These are phyloP conservation scores for Pachypanchax playfairii DNA, from an alignment of 2,113 vertebrate species.

Conservation along the genomic window DNA sequence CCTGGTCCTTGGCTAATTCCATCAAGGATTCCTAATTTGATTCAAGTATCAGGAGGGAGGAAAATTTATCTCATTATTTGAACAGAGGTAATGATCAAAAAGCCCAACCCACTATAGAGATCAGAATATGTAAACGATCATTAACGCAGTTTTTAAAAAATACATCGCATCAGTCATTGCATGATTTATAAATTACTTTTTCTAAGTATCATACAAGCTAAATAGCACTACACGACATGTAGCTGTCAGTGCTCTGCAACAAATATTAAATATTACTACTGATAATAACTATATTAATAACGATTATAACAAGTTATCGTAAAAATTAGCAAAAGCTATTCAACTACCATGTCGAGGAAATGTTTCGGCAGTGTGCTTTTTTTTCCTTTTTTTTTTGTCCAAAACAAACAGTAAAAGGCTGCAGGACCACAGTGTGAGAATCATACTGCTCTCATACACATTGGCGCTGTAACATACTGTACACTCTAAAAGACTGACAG, in stretches of 20 bases:
- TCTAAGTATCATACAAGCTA: conserved; percentile 74
- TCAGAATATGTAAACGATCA: conserved; percentile 68
- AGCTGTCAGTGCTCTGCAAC: conserved; percentile 75
- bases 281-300: conserved; percentile 76
- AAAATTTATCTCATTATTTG: conserved; percentile 32
- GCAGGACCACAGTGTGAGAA: conserved; percentile 53
- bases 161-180: conserved; percentile 70
- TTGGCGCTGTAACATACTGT: conserved; percentile 79
- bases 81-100: conserved; percentile 66
- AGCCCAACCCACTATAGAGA: conserved; percentile 64
- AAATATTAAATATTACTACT: conserved; percentile 73
- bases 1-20: no score
- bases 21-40: conserved; percentile 38
- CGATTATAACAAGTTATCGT: conserved; percentile 75
- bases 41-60: conserved; percentile 64
- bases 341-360: conserved; percentile 75
- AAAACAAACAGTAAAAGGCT: conserved; percentile 41
- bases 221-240: conserved; percentile 74
- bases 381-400: conserved; percentile 70
- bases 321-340: conserved; percentile 78
- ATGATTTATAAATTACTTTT: conserved; percentile 74
- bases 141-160: conserved; percentile 65
- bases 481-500: conserved; percentile 66
- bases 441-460: conserved; percentile 67
- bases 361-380: conserved; percentile 78